Evolutionary conservation across 2,113 vertebrate genomes (phyloP), one percentile per base, ranked within the genome.

Genomic region (Etheostoma cragini): DNA sequence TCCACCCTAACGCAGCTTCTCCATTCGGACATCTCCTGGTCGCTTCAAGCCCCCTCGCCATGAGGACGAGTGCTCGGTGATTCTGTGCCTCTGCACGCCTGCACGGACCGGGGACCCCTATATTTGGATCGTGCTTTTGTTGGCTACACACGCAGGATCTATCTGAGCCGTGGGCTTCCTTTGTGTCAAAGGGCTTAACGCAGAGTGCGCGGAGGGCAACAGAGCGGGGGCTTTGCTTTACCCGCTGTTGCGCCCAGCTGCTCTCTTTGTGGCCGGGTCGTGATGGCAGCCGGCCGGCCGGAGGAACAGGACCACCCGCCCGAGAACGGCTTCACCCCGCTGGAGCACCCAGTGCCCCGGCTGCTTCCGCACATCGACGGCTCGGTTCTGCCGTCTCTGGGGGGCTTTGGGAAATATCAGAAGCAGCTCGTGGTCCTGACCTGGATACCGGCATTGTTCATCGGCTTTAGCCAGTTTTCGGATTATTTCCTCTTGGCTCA

Each of bases 391-490:
- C 98, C 97, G 26, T 95, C 98, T 75, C 96, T 99, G 2, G 98
- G 97, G 8, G 97, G 98, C 0, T 96, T 99, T 87, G 96, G 97
- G 72, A 95, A 93, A 21, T 96, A 96, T 82, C 97, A 99, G 94
- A 95, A 92, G 84, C 96, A 96, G 85, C 95, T 99, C n/a, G 96
- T 99, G 87, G 94, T 98, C 76, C 97, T 99, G 93, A 98, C 98
- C 77, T 99, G 98, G 97, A 94, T 99, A 45, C 98, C 98, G 4
- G 97, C 97, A 24, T 93, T 99, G 50, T 96, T 99, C 91, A 97
- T 99, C 71, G 97, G 97, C 85, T 98, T 98, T 87, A 98, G 97
- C 85, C 97, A 98, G 94, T 98, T 98, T 92, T 99, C 98, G 83
- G 98, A 99, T 94, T 97, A 96, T 87, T 98, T 99, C 85, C 96